A percentile compares a stretch with the other conserved stretches of the same genome.
Evolutionary conservation across 2,888 invertebrate species (phyloP).

Genomic region (Hyles lineata): DNA sequence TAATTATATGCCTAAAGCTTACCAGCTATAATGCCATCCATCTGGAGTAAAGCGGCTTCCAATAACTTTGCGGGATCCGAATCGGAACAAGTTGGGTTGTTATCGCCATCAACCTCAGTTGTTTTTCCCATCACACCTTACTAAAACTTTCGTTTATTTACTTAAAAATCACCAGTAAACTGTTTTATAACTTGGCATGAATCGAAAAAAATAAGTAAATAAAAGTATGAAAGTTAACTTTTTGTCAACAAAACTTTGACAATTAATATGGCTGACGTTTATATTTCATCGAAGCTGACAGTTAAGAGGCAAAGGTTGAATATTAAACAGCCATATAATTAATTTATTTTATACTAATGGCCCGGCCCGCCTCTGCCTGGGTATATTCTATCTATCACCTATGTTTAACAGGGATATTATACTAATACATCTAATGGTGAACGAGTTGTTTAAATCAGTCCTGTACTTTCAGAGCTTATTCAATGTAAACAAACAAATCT

Average conservation of each 20-base stretch:
- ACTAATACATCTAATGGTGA: too few species aligned
- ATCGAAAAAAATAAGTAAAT: conserved; percentile 42
- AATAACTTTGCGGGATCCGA: conserved; percentile 94
- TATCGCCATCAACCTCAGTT: conserved; percentile 79
- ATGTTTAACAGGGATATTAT: too few species aligned
- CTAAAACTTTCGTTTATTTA: conserved; percentile 16
- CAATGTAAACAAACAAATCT: too few species aligned
- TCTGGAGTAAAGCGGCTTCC: conserved; percentile 93
- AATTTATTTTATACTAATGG: not conserved
- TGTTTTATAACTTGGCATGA: conserved; percentile 26
- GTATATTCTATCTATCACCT: too few species aligned
- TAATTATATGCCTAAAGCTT: conserved; percentile 48
- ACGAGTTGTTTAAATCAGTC: too few species aligned
- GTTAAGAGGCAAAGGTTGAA: conserved; percentile 2
- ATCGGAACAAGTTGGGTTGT: conserved; percentile 85
- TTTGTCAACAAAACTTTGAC: conserved; percentile 73
- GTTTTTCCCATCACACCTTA: conserved; percentile 76
- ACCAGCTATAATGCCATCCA: conserved; percentile 96
- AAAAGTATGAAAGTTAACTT: conserved; percentile 62
- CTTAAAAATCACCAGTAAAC: not conserved
- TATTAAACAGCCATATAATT: conserved; percentile 11
- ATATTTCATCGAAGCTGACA: conserved; percentile 4
- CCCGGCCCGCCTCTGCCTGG: too few species aligned
- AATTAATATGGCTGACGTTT: conserved; percentile 39
- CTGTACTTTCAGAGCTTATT: too few species aligned